Evolutionary conservation across 2,888 invertebrate genomes (phyloP), one percentile per base, ranked within the genome.

Genomic region (Camptogramma bilineatum): DNA sequence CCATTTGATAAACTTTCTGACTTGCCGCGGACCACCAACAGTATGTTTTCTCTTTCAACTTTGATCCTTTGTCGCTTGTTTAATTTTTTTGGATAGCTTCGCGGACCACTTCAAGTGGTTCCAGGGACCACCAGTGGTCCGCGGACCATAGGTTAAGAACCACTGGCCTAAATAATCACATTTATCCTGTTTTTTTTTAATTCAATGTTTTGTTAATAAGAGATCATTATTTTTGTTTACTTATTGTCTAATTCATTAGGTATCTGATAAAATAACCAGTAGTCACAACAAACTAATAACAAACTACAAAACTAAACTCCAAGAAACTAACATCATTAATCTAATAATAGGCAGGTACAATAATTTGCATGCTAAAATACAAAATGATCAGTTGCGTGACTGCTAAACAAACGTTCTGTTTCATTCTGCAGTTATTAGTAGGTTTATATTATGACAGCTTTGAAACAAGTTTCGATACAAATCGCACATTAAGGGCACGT

Each of bases 381-480:
- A 39, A 39, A 39, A 39, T 39, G 34, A 39, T 39, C 34, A 39
- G 34, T 39, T 39, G 13, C 34, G 34, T 39, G 34, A 39, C 34
- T 44, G n/a, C 28, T 50, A 57, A 42, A 51, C 56, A 18, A 58
- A 52, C 42, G 42, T 8, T 39, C 13, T 39, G 21, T 17, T 16
- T n/a, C 21, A 24, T 42, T 50, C 39, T 50, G 24, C 13, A 8
- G 4, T 31, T 18, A 7, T 9, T n/a, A n/a, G n/a, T 46, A 9
- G 31, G n/a, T 24, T 34, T 34, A 18, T 1, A 31, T 53, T 42
- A 60, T 46, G 51, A 46, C 10, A 60, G 51, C 9, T 47, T 39
- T 31, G 53, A 46, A 42, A 57, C 62, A 55, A 44, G 58, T 59
- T 60, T 31, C 52, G n/a, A 61, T 60, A 54, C 31, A 54, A 64